Evolutionary conservation across 2,888 invertebrate genomes (phyloP).

Genomic region (Drosophila bunnanda): DNA sequence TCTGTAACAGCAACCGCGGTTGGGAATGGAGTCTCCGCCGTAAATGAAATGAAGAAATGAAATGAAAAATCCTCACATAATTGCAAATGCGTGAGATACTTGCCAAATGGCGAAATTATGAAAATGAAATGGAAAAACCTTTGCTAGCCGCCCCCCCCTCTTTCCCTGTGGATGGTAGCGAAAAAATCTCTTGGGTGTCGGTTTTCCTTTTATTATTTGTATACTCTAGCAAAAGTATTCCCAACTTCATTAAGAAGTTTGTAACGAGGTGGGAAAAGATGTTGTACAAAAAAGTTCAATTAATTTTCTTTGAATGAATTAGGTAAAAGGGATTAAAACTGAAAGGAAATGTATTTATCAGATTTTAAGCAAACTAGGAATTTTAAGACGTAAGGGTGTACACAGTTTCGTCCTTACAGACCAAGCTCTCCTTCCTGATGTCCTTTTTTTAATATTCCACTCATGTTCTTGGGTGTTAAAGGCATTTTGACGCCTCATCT

Average conservation of each 20-base stretch:
- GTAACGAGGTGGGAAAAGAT: background rate
- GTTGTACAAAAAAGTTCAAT: background rate
- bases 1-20: slow-evolving; percentile 52
- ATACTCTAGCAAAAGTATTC: slow-evolving; percentile 5
- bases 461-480: slow-evolving; percentile 50
- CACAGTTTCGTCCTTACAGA: background rate
- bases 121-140: slow-evolving; percentile 68
- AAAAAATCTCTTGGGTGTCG: slow-evolving; percentile 18
- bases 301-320: background rate
- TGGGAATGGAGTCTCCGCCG: slow-evolving; percentile 24
- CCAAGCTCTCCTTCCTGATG: background rate
- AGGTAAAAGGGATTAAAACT: background rate
- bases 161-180: background rate
- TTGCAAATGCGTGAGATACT: slow-evolving; percentile 80
- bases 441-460: slow-evolving; percentile 50
- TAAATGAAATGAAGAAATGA: slow-evolving; percentile 62
- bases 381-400: background rate
- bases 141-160: slow-evolving; percentile 1
- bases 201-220: slow-evolving; percentile 7
- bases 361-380: too few species aligned
- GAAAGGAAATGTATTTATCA: background rate
- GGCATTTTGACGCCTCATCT: slow-evolving; percentile 60
- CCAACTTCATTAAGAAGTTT: background rate
- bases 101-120: slow-evolving; percentile 78
- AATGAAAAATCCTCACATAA: slow-evolving; percentile 74